Evolutionary conservation across 92 coral and sea anemone species (phyloP).

Genomic region (Phenganax subtilis): DNA sequence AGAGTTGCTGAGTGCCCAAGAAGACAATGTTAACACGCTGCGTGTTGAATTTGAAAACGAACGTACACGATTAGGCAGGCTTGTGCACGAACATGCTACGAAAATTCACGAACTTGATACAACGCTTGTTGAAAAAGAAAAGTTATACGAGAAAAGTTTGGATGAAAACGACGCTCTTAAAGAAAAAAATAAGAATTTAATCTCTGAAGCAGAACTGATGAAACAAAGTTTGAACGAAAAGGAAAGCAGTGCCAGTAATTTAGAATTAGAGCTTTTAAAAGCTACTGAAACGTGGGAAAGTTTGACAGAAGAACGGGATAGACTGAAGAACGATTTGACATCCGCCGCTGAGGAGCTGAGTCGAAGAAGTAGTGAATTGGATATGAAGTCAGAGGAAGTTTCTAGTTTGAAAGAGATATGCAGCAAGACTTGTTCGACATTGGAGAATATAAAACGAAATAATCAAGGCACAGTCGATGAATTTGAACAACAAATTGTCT

Average conservation of each 20-base stretch:
- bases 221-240: background rate
- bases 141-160: conserved; percentile 14
- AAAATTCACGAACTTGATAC: background rate
- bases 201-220: conserved; percentile 1
- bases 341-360: background rate
- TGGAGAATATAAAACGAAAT: background rate
- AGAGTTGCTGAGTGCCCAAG: background rate
- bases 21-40: background rate
- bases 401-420: background rate
- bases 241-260: background rate
- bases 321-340: background rate
- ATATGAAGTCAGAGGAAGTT: background rate
- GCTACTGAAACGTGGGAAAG: background rate
- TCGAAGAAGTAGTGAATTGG: background rate
- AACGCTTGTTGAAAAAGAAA: background rate
- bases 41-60: background rate
- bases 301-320: conserved; percentile 19
- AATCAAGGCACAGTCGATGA: background rate
- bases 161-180: background rate
- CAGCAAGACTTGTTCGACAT: background rate
- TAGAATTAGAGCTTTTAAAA: conserved; percentile 7
- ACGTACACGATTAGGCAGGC: background rate
- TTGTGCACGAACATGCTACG: background rate
- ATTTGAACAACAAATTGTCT: background rate
- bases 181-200: conserved; percentile 2